Evolutionary conservation across 2,888 invertebrate species (phyloP), one percentile per base, ranked within the genome.

Genomic region (Deilephila porcellus): DNA sequence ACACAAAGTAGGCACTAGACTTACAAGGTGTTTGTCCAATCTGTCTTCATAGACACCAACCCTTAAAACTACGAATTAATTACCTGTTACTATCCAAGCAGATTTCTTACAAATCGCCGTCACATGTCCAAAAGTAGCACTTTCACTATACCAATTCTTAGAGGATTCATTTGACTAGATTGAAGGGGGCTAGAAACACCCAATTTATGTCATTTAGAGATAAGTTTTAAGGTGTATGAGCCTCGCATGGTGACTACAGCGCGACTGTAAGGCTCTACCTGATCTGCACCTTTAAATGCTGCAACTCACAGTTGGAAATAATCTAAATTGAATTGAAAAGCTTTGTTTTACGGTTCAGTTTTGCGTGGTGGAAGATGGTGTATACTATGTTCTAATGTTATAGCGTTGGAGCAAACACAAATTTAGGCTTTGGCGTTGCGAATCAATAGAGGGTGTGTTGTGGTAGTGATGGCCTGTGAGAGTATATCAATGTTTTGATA

Each of bases 361-460:
- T 77, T 2, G 0, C 8, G 62, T 75, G 25, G 34, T 8, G 0
- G 5, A 8, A n/a, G 60, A 73, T 71, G 45, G 67, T 52, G 20
- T 20, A 67, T 67, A 67, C 25, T 52, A 25, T 67, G 25, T 25
- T 67, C 45, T 25, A 8, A 52, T 64, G 56, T 19, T 74, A 73
- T 70, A 73, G 17, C 71, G 29, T 25, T 52, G 60, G 70, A 79
- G 84, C 90, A 90, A 91, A 91, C 89, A 89, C 86, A 86, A 89
- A 90, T 90, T 90, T 90, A 91, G 90, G 89, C 88, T 91, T 86
- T 86, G 81, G 82, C 81, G 85, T 83, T 81, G 84, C 84, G 86
- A 90, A 93, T 93, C 93, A 90, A 93, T 93, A 92, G 83, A 89
- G 87, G 90, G 88, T 83, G 85, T 83, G 80, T 83, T 83, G 53